Percentiles rank a stretch among this genome's conserved stretches.
phyloP scores from a whole-genome alignment of 2,888 invertebrate genomes.

The Sinelater perroti region DNA sequence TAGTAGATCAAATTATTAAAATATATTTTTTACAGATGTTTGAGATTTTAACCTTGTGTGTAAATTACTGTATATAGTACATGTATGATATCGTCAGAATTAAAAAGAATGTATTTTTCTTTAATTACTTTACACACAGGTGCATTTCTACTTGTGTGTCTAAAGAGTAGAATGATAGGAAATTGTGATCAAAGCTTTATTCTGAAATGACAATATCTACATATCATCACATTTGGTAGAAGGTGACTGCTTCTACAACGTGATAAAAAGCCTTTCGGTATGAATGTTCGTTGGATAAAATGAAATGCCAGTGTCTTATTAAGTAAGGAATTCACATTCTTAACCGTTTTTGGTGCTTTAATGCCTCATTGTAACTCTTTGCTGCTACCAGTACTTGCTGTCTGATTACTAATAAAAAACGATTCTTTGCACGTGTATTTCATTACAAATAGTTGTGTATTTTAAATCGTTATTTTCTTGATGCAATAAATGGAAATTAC shows the following conservation, averaged over 20 bases:
- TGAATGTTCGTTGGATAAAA: conserved; percentile 49
- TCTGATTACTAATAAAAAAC: conserved; percentile 43
- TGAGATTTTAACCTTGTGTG: conserved; percentile 26
- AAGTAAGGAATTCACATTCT: conserved; percentile 49
- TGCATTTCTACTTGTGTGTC: conserved; percentile 27
- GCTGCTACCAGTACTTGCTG: conserved; percentile 52
- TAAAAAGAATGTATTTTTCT: conserved; percentile 32
- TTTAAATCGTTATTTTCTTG: too few relatives aligned
- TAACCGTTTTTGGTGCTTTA: conserved; percentile 56
- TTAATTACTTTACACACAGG: conserved; percentile 30
- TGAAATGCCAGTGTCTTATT: conserved; percentile 49
- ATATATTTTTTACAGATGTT: conserved; percentile 32
- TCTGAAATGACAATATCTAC: conserved; percentile 59
- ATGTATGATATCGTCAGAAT: conserved; percentile 35
- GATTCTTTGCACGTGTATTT: conserved; percentile 36
- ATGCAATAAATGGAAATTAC: too few relatives aligned
- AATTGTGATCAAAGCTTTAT: conserved; percentile 56
- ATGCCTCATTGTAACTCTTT: conserved; percentile 57
- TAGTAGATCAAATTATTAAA: conserved; percentile 23
- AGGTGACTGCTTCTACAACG: conserved; percentile 53
- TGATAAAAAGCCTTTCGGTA: conserved; percentile 59
- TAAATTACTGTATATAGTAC: conserved; percentile 34
- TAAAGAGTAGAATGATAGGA: conserved; percentile 30
- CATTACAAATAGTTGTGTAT: too few relatives aligned
- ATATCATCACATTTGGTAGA: conserved; percentile 57